These are phyloP conservation scores for Brenthis hecate DNA, from an alignment of 2,888 invertebrate species.

Conservation along the genomic window DNA sequence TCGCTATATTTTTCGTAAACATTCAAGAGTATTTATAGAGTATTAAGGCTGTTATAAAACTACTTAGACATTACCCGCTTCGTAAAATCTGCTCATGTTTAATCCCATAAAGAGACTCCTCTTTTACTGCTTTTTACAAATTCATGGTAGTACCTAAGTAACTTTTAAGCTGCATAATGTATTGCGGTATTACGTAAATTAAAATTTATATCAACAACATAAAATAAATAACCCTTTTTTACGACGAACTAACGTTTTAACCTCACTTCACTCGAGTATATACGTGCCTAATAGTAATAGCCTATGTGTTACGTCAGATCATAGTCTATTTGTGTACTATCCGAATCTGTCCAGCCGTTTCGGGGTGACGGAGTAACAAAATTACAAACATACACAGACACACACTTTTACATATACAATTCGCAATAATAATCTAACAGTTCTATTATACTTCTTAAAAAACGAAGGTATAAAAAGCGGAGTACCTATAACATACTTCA, in stretches of 20 bases:
- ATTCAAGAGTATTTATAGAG: constrained; percentile 1
- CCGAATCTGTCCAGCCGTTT: no score
- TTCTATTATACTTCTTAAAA: not conserved
- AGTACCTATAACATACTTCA: not conserved
- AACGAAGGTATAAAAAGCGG: not conserved
- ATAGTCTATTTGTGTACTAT: no score
- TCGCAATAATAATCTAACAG: no score
- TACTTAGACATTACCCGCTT: constrained; percentile 1
- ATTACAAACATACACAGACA: no score
- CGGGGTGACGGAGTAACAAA: no score
- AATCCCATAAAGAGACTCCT: constrained; percentile 40
- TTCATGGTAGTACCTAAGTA: constrained; percentile 40
- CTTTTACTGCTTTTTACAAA: constrained; percentile 49
- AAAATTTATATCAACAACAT: constrained; percentile 43
- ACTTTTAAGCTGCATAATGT: constrained; percentile 47
- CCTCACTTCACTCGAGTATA: no score
- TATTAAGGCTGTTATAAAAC: not conserved
- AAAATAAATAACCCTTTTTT: constrained; percentile 1
- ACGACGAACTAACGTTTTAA: no score
- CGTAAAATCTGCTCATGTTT: constrained; percentile 7
- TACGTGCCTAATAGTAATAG: no score
- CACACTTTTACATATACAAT: no score
- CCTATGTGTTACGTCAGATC: no score
- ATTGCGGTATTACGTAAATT: constrained; percentile 52
- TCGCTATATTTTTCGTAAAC: no score